Base-by-base conservation (phyloP, 2,113 vertebrate genomes). In the Leuciscus idus region DNA sequence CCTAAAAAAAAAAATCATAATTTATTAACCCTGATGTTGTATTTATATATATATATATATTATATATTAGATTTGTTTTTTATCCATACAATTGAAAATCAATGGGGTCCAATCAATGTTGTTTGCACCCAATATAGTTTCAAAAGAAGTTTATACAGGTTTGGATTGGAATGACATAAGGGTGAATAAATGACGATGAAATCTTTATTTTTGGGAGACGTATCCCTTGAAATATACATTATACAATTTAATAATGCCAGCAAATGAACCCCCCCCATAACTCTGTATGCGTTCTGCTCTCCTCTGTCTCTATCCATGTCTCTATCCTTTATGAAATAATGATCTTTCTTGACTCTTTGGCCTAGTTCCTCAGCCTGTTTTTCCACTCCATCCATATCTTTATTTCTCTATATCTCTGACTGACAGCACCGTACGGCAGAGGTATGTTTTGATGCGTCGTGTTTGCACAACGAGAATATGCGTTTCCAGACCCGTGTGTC, bases 401-500 rank as follows among this genome's bases (percentile, higher is more conserved):
- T 85, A 62, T 12, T 26, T 26, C 36, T 30, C 2, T 59, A 10
- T 26, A 81, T 28, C 55, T 77, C 30, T 90, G 87, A 87, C 79
- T 91, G 90, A 92, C 87, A 86, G 59, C 68, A 55, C 19, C 73
- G 46, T 79, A 70, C n/a, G 46, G 28, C 85, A 83, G 21, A 78
- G 85, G 89, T 91, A 89, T 87, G 89, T 87, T 89, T 73, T 76
- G 26, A 79, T 81, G 85, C 36, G 7, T 57, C 48, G 61, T 80
- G 66, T 90, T 87, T 61, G 68, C 83, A 86, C 85, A 89, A 81
- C 86, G 82, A 91, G 89, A 90, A 83, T 84, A 86, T 61, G 43
- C 64, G 36, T 66, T 84, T 86, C 87, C 28, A 85, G 86, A 55
- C 89, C 77, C 10, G 17, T 39, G 62, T 64, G 79, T 39, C 84